Evolutionary conservation across 2,797 vertebrate genomes (phyloP).

Genomic region (Spinibarbus caldwelli): DNA sequence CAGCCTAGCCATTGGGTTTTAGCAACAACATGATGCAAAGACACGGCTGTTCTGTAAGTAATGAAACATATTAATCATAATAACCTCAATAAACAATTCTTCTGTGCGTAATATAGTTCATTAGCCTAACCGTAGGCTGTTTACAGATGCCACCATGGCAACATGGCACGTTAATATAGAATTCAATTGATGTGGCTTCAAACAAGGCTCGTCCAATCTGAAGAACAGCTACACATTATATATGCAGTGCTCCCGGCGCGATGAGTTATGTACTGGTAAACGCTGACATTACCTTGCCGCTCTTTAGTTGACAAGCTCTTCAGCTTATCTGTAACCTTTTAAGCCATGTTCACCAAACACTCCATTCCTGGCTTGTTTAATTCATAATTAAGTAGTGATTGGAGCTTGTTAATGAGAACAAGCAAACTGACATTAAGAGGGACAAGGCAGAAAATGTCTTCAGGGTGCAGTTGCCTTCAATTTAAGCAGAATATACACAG

Average conservation of each 20-base stretch:
- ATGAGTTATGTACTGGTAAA: constrained; percentile 42
- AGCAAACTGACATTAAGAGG: constrained; percentile 58
- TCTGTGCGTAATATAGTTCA: neutral
- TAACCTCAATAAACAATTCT: constrained; percentile 8
- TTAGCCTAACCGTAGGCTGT: constrained; percentile 12
- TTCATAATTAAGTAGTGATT: constrained; percentile 61
- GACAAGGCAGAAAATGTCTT: constrained; percentile 41
- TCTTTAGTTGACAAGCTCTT: constrained; percentile 53
- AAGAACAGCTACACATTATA: neutral
- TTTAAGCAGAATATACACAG: constrained; percentile 36
- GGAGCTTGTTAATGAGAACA: constrained; percentile 64
- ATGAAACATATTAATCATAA: constrained; percentile 11
- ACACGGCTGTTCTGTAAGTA: neutral
- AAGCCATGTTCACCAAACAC: constrained; percentile 57
- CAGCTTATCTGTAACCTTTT: constrained; percentile 58
- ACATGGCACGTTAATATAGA: constrained; percentile 10
- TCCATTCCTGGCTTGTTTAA: constrained; percentile 57
- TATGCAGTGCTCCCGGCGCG: neutral
- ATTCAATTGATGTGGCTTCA: constrained; percentile 11
- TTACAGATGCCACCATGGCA: constrained; percentile 19
- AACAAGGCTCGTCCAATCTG: neutral
- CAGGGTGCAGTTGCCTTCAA: constrained; percentile 41
- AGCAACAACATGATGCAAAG: neutral
- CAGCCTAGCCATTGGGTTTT: neutral
- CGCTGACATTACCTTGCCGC: constrained; percentile 22